These are phyloP conservation scores for Nowickia ferox DNA, from an alignment of 2,888 invertebrate species.

Conservation along the genomic window DNA sequence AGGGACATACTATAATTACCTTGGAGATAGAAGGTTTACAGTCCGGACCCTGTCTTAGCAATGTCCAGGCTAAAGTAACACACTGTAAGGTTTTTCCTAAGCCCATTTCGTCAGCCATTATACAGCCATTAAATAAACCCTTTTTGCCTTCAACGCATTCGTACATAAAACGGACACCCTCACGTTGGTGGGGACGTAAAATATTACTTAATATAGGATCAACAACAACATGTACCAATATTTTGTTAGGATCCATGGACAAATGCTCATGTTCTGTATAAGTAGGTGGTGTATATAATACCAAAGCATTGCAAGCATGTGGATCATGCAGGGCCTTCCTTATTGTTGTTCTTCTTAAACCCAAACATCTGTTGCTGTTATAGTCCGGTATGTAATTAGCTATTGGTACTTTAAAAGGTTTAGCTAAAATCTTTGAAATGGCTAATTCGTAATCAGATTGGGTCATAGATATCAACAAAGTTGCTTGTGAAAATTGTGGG, in stretches of 20 bases:
- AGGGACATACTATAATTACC: conserved; percentile 97
- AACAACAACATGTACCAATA: conserved; percentile 96
- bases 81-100: conserved; percentile 99
- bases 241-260: conserved; percentile 87
- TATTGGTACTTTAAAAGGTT: conserved; percentile 96
- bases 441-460: conserved; percentile 88
- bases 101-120: conserved; percentile 99
- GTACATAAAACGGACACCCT: conserved; percentile 99
- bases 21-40: conserved; percentile 95
- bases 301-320: conserved; percentile 94
- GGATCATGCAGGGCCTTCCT: conserved; percentile 94
- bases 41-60: conserved; percentile 95
- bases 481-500: conserved; percentile 59
- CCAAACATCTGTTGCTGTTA: conserved; percentile 90
- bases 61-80: conserved; percentile 97
- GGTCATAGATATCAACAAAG: conserved; percentile 76
- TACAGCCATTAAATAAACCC: conserved; percentile 94
- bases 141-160: conserved; percentile 98
- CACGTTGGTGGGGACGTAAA: conserved; percentile 97
- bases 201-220: conserved; percentile 96
- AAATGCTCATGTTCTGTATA: conserved; percentile 94
- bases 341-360: conserved; percentile 86
- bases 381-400: conserved; percentile 92
- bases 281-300: conserved; percentile 93
- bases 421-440: conserved; percentile 91